These are phyloP conservation scores for Myopa testacea DNA, from an alignment of 2,888 invertebrate species.

Conservation along the genomic window DNA sequence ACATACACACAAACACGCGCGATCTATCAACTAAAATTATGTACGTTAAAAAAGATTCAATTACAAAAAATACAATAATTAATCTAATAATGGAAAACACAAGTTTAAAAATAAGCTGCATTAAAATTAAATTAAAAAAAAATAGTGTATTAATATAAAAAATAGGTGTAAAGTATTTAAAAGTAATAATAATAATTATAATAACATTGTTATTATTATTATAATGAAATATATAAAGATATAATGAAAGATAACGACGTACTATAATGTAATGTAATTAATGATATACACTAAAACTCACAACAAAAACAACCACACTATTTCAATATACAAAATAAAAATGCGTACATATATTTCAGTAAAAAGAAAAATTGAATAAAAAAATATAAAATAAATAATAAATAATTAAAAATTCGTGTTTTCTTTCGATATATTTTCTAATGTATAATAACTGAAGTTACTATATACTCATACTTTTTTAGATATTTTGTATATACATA, in stretches of 20 bases:
- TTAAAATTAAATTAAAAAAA: slow-evolving; percentile 58
- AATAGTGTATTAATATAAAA: slow-evolving; percentile 52
- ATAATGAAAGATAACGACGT: slow-evolving; percentile 38
- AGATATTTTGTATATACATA: no score
- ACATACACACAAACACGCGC: slow-evolving; percentile 30
- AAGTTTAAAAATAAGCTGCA: slow-evolving; percentile 47
- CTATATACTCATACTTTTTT: no score
- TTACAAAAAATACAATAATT: no score
- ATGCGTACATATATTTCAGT: slow-evolving; percentile 38
- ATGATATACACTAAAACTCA: slow-evolving; percentile 50
- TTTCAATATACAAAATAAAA: slow-evolving; percentile 41
- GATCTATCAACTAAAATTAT: slow-evolving; percentile 25
- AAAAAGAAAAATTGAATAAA: slow-evolving; percentile 37
- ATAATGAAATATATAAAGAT: slow-evolving; percentile 14
- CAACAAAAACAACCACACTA: slow-evolving; percentile 46
- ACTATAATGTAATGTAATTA: no score
- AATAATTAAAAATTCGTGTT: slow-evolving; percentile 17
- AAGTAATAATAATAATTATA: slow-evolving; percentile 41
- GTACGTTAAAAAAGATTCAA: no score
- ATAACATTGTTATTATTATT: slow-evolving; percentile 26
- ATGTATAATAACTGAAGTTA: no score
- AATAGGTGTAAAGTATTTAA: slow-evolving; percentile 54
- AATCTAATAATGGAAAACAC: no score
- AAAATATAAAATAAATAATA: slow-evolving; percentile 34
- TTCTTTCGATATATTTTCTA: no score